Conservation (phyloP, 2,797 vertebrate species). For the Propithecus deckenii region DNA sequence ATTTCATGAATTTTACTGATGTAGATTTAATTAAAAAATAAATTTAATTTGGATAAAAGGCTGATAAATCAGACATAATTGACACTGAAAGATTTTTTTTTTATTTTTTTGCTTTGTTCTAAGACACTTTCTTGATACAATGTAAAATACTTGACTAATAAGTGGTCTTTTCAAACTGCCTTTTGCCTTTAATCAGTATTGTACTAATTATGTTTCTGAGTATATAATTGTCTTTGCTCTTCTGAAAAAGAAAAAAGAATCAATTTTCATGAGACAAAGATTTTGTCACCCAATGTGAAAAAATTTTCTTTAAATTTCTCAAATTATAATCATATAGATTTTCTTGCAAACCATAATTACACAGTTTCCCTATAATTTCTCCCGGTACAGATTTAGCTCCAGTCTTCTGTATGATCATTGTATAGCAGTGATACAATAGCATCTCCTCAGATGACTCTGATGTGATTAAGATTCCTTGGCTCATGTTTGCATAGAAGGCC, state of each 20-base stretch:
- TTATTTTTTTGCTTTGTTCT: neutral
- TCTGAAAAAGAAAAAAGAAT: slow-evolving; percentile 56
- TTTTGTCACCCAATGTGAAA: slow-evolving; percentile 54
- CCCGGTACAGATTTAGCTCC: slow-evolving; percentile 47
- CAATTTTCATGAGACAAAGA: slow-evolving; percentile 47
- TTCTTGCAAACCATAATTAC: slow-evolving; percentile 73
- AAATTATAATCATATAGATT: slow-evolving; percentile 52
- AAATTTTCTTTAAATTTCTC: slow-evolving; percentile 46
- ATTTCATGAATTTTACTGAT: neutral
- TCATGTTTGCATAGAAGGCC: neutral
- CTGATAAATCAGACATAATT: neutral
- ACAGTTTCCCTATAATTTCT: slow-evolving; percentile 62
- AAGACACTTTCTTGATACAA: slow-evolving; percentile 57
- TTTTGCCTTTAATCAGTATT: slow-evolving; percentile 66
- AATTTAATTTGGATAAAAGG: neutral
- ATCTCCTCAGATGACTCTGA: neutral
- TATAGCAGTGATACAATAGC: slow-evolving; percentile 42
- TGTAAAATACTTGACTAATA: slow-evolving; percentile 46
- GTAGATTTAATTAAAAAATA: neutral
- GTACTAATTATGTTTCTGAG: slow-evolving; percentile 58
- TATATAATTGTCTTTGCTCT: slow-evolving; percentile 61
- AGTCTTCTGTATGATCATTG: slow-evolving; percentile 36
- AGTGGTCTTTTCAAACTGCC: slow-evolving; percentile 28
- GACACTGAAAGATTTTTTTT: neutral
- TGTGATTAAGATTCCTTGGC: neutral